Conservation (phyloP, 2,797 vertebrate species). For the Brachyalestes nurse region DNA sequence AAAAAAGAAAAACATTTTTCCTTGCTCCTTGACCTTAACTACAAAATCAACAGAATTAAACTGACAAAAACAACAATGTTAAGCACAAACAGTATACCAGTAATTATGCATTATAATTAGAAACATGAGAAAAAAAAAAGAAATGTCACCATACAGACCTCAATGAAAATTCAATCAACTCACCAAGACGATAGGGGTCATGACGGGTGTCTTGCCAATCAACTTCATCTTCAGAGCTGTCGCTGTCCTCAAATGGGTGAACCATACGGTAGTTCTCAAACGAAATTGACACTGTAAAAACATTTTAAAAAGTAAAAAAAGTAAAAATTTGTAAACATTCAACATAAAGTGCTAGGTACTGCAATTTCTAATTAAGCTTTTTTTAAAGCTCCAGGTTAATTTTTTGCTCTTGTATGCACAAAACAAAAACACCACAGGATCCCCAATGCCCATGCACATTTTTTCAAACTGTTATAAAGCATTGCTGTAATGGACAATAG, state of each 20-base stretch:
- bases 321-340: background rate
- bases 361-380: background rate
- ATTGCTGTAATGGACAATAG: no score
- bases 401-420: background rate
- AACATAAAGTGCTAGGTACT: background rate
- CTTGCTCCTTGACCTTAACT: no score
- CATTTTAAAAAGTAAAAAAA: background rate
- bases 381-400: background rate
- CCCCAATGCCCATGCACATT: no score
- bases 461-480: no score
- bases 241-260: slow-evolving; percentile 92
- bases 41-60: no score
- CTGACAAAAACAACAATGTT: no score
- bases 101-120: no score
- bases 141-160: no score
- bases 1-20: no score
- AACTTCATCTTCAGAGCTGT: slow-evolving; percentile 96
- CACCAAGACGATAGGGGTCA: slow-evolving; percentile 93
- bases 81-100: no score
- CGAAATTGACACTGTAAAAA: slow-evolving; percentile 89
- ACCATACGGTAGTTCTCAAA: slow-evolving; percentile 97
- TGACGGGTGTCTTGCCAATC: slow-evolving; percentile 97
- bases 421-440: no score
- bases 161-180: background rate
- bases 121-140: no score